phyloP scores from a whole-genome alignment of 2,797 vertebrate genomes.

The Hoplostethus mediterraneus region DNA sequence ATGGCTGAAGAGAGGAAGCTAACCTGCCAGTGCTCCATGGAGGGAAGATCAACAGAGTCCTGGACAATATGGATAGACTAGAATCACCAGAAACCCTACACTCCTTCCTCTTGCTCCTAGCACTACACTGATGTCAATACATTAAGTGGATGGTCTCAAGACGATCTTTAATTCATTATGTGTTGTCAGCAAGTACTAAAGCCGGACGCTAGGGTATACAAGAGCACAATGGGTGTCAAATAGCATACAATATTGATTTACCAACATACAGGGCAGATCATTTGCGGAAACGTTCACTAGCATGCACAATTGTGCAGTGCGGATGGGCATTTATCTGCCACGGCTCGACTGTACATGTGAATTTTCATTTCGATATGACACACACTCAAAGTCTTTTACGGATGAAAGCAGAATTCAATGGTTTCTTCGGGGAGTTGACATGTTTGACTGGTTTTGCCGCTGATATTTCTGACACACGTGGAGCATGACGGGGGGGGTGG shows the following conservation, averaged over 20 bases:
- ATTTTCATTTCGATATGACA: conserved; percentile 36
- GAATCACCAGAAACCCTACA: too few species aligned
- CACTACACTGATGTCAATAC: too few species aligned
- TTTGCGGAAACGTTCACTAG: background rate
- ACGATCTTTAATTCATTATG: background rate
- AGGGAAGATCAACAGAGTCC: background rate
- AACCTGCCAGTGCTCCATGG: background rate
- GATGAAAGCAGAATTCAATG: conserved; percentile 44
- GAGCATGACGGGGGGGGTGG: conserved; percentile 3
- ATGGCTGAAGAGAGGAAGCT: background rate
- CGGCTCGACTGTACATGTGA: conserved; percentile 38
- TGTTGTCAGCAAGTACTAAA: background rate
- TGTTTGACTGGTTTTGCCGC: conserved; percentile 49
- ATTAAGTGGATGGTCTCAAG: background rate
- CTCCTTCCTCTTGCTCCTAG: too few species aligned
- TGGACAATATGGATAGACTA: background rate
- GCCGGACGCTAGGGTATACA: background rate
- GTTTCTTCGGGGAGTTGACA: conserved; percentile 47
- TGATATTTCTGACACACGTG: conserved; percentile 38
- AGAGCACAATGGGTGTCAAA: too few species aligned
- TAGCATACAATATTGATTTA: background rate
- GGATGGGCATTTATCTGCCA: conserved; percentile 19
- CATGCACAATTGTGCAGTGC: conserved; percentile 16
- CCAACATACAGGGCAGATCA: conserved; percentile 1
- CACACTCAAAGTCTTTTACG: conserved; percentile 32